Percentiles rank a stretch among this genome's conserved stretches.
These are phyloP conservation scores for Oncorhynchus clarkii DNA, from an alignment of 2,113 vertebrate genomes.

Conservation along the genomic window DNA sequence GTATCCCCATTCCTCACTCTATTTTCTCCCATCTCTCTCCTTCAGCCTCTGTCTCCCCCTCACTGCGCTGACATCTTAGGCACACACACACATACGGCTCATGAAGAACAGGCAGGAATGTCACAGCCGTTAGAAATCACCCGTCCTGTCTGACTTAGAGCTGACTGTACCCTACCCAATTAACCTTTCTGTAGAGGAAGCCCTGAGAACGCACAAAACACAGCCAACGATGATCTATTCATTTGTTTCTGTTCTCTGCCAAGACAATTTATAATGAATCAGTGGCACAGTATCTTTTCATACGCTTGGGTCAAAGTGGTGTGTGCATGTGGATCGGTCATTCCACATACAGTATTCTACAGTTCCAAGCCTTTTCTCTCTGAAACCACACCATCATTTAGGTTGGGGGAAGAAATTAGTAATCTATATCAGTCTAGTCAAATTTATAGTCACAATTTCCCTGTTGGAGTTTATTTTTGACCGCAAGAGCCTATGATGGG, in stretches of 20 bases:
- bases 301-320: constrained; percentile 1
- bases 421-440: no score
- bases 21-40: not conserved
- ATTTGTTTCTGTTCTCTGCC: constrained; percentile 34
- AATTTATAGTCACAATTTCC: no score
- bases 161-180: constrained; percentile 33
- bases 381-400: no score
- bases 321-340: constrained; percentile 6
- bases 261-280: constrained; percentile 32
- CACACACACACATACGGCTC: not conserved
- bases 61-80: no score
- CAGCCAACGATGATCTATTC: constrained; percentile 28
- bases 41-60: not conserved
- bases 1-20: not conserved
- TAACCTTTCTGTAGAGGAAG: constrained; percentile 45
- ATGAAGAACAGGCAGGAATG: constrained; percentile 30
- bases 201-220: constrained; percentile 16
- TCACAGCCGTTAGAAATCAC: constrained; percentile 32
- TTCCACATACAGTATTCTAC: not conserved
- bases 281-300: constrained; percentile 2
- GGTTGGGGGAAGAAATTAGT: no score
- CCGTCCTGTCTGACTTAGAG: constrained; percentile 32
- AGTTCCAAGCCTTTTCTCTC: no score
- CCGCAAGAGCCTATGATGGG: no score
- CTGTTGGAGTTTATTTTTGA: no score